A percentile compares a stretch with the other conserved stretches of the same genome.
These are phyloP conservation scores for Halichoeres trimaculatus DNA, from an alignment of 2,113 vertebrate species.

Conservation along the genomic window DNA sequence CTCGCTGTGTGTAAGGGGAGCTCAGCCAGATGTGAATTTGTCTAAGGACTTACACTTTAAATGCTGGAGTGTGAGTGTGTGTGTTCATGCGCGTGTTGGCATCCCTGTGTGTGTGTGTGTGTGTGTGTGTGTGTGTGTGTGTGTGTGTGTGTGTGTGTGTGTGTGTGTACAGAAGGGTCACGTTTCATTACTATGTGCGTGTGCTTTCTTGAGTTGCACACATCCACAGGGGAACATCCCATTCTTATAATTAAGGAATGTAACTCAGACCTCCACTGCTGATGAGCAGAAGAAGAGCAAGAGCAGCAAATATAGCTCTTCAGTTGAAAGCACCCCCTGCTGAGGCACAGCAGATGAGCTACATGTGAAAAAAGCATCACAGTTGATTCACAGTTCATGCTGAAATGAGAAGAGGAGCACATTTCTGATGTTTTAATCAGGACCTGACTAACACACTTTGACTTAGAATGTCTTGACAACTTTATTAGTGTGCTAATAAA, in stretches of 20 bases:
- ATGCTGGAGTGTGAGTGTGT: constrained; percentile 2
- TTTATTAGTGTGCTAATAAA: not conserved
- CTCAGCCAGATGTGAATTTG: constrained; percentile 37
- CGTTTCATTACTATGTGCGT: constrained; percentile 16
- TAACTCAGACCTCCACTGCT: not conserved
- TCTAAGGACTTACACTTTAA: constrained; percentile 30
- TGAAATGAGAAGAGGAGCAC: not conserved
- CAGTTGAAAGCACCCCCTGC: constrained; percentile 40
- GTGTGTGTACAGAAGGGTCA: not conserved
- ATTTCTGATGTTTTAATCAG: not conserved
- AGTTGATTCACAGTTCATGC: constrained; percentile 11
- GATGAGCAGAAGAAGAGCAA: not conserved
- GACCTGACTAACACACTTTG: no score
- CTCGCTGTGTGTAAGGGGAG: constrained; percentile 45
- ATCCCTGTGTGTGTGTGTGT: constrained; percentile 27
- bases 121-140: not conserved
- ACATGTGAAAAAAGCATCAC: constrained; percentile 20
- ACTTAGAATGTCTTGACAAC: no score
- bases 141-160: not conserved
- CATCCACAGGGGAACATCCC: constrained; percentile 25
- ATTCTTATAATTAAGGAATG: constrained; percentile 46
- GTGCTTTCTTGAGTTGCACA: constrained; percentile 19
- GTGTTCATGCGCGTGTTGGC: constrained; percentile 23
- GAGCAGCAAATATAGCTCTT: constrained; percentile 33
- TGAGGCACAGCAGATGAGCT: constrained; percentile 32